These are phyloP conservation scores for Oreotrochilus melanogaster DNA, from an alignment of 2,113 vertebrate species.

Conservation along the genomic window DNA sequence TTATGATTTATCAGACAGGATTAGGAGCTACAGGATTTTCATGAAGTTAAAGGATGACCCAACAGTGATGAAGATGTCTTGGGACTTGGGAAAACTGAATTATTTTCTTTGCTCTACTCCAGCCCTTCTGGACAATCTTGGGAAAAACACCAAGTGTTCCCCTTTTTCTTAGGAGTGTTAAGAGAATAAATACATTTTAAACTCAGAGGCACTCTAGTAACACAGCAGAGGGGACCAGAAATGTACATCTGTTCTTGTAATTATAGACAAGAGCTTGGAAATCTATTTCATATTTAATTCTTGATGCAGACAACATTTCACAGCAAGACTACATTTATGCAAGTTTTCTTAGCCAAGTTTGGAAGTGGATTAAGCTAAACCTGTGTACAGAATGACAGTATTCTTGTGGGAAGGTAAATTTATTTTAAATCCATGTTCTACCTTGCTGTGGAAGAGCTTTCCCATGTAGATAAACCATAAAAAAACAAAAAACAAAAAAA, in stretches of 20 bases:
- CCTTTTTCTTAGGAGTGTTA: neutral
- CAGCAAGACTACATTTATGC: neutral
- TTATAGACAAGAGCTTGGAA: neutral
- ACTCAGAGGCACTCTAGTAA: neutral
- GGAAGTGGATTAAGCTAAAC: neutral
- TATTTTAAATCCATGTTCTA: neutral
- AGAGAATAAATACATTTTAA: neutral
- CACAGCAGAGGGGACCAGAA: neutral
- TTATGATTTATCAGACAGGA: neutral
- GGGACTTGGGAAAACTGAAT: neutral
- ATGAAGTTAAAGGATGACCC: neutral
- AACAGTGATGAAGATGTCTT: neutral
- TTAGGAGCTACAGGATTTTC: neutral
- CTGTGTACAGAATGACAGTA: neutral
- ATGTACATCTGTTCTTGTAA: neutral
- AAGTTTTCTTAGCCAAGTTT: neutral
- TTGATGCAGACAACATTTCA: neutral
- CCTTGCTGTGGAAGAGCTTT: conserved; percentile 15
- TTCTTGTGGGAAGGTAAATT: neutral
- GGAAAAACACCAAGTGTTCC: neutral
- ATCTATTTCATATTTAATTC: neutral
- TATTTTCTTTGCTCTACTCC: neutral
- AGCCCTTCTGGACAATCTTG: neutral
- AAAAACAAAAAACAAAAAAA: neutral
- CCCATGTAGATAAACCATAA: neutral